Base-by-base conservation (phyloP, 2,797 vertebrate species). In the Onychomys leucogaster region DNA sequence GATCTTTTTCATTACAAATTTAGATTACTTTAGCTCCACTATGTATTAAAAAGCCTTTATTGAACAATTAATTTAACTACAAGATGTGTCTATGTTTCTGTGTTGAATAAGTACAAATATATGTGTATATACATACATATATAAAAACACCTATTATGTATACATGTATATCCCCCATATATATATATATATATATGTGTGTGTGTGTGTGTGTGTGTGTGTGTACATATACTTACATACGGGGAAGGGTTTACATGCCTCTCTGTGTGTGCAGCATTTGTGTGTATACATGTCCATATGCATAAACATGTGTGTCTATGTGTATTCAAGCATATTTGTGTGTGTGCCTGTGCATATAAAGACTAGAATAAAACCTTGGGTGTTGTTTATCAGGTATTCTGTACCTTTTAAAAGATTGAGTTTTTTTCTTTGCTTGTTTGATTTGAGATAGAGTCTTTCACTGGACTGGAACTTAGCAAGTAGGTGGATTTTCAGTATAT, bases 1-100 rank as follows among this genome's bases (percentile, higher is more conserved):
- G 4, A 34, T 82, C 57, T 63, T 27, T 88, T 91, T 85, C 67
- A 90, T 65, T 91, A 11, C 19, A 95, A 92, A 92, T 69, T 1
- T 41, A 85, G 25, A 77, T 25, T 41, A 75, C 37, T 94, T 95
- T 78, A 69, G 14, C 25, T 65, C 6, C 55, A 67, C 57, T 92
- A 73, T 29, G 41, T 8, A 5, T 77, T 65, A 2, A 85, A 90
- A 95, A 71, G 3, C 1, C 49, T 91, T 78, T 59, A 25, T 11
- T 16, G 34, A 90, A 59, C 88, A 46, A 25, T 63, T 76, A 57
- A 17, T 59, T 41, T 83, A 87, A 80, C 6, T 13, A 46, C 0
- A 4, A 37, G 21, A 6, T 43, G 0, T 77, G 84, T 21, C 19
- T 82, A 4, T 78, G 78, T 59, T 2, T 83, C 27, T 21, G 37